Conservation (phyloP, 2,797 vertebrate species). For the Rhadinocentrus ornatus region DNA sequence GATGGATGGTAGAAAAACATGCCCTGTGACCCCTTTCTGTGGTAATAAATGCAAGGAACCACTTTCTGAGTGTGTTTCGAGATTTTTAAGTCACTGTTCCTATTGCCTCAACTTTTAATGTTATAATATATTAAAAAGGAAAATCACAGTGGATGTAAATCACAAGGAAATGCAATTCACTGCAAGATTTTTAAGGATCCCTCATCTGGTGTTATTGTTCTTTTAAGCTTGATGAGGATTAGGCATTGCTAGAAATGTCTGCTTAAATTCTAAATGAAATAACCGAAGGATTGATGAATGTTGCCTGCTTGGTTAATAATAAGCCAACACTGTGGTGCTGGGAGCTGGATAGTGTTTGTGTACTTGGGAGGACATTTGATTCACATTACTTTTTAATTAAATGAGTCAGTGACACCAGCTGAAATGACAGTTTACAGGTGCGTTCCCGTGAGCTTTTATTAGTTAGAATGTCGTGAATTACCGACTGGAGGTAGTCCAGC, state of each 20-base stretch:
- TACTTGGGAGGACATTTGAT: neutral
- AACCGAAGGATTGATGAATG: neutral
- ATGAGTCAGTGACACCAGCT: slow-evolving; percentile 1
- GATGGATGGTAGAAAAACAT: slow-evolving; percentile 1
- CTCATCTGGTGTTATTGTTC: neutral
- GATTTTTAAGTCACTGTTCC: neutral
- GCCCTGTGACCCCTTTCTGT: slow-evolving; percentile 1
- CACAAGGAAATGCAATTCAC: neutral
- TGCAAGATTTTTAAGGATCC: slow-evolving; percentile 3
- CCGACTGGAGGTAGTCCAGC: slow-evolving; percentile 93
- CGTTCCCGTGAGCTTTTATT: slow-evolving; percentile 8
- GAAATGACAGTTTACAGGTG: slow-evolving; percentile 20
- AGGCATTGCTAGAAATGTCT: neutral
- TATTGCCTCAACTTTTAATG: neutral
- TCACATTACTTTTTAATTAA: neutral
- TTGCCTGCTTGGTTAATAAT: neutral
- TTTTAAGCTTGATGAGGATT: neutral
- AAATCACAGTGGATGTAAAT: slow-evolving; percentile 6
- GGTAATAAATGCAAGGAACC: neutral
- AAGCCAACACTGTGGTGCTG: neutral
- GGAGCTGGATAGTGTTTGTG: slow-evolving; percentile 12
- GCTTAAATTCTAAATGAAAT: slow-evolving; percentile 8
- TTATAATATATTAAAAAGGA: neutral
- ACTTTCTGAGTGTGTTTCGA: slow-evolving; percentile 1
- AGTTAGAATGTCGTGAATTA: slow-evolving; percentile 73